Base-by-base conservation (phyloP, 2,888 invertebrate species). In the Zaprionus bogoriensis region DNA sequence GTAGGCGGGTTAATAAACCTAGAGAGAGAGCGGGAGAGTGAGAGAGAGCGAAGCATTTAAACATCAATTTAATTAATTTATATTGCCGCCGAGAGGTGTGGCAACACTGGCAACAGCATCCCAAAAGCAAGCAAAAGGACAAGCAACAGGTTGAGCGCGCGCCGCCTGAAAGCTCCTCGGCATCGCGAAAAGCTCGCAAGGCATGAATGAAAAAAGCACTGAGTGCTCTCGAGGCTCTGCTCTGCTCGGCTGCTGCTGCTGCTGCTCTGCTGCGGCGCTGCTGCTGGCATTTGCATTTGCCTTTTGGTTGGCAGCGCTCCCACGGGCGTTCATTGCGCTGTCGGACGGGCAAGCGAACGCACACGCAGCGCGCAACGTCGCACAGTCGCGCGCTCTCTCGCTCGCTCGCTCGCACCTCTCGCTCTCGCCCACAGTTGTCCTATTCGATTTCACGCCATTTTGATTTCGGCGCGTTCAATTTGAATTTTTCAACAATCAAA, bases 401-500 rank as follows among this genome's bases (percentile, higher is more conserved):
- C 42, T 42, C 20, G 4, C 22, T 39, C 69, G 36, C n/a, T 20
- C 47, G 19, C 46, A 36, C 17, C 41, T 23, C 9, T 36, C 32
- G 32, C 12, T 39, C 36, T 38, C 51, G 46, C 17, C 23, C 14
- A 46, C 42, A 17, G 9, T 17, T 23, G 25, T 64, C 67, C 48
- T 58, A 48, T 66, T 23, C 42, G 30, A 61, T 57, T 30, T 55
- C 61, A 70, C 75, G 70, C 63, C 44, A 63, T 74, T 68, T 62
- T 39, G 62, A 57, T 55, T 67, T 19, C 38, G 38, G 12, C 51
- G 47, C 58, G 53, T 53, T 27, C 59, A 67, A 87, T 87, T 86
- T 86, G 86, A 87, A 88, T 88, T 79, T 85, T 85, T 68, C 66
- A 69, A 69, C 79, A 77, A 86, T 85, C 71, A 77, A 83, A 80